These are phyloP conservation scores for Apteryx mantelli DNA, from an alignment of 2,113 vertebrate species.

Conservation along the genomic window DNA sequence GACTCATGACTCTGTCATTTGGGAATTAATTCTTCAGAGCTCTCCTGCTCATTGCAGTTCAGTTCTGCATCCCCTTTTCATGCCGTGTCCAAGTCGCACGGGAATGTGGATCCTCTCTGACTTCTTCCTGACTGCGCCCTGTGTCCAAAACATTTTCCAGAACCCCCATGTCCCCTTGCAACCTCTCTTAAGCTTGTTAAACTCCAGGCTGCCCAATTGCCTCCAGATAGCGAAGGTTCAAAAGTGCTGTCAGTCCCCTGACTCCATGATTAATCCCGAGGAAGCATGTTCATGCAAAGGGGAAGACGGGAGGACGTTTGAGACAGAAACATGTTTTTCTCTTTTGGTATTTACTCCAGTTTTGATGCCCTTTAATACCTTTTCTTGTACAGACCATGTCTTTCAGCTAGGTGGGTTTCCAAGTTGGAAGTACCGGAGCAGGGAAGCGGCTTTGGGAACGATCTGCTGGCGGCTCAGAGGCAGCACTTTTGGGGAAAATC, in stretches of 20 bases:
- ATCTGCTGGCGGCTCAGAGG: background rate
- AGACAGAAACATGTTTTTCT: background rate
- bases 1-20: background rate
- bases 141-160: background rate
- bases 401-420: background rate
- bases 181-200: background rate
- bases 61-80: background rate
- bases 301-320: background rate
- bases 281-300: background rate
- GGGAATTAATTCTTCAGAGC: background rate
- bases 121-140: background rate
- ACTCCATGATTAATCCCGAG: background rate
- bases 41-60: background rate
- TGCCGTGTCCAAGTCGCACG: background rate
- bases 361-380: background rate
- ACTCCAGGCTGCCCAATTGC: background rate
- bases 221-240: background rate
- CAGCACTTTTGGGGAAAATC: background rate
- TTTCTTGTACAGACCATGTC: background rate
- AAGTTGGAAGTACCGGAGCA: background rate
- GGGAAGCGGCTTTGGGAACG: background rate
- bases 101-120: background rate
- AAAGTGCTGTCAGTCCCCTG: background rate
- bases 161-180: background rate
- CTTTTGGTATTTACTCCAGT: background rate